Conservation (phyloP, 2,888 invertebrate genomes). For the Lobophora halterata region DNA sequence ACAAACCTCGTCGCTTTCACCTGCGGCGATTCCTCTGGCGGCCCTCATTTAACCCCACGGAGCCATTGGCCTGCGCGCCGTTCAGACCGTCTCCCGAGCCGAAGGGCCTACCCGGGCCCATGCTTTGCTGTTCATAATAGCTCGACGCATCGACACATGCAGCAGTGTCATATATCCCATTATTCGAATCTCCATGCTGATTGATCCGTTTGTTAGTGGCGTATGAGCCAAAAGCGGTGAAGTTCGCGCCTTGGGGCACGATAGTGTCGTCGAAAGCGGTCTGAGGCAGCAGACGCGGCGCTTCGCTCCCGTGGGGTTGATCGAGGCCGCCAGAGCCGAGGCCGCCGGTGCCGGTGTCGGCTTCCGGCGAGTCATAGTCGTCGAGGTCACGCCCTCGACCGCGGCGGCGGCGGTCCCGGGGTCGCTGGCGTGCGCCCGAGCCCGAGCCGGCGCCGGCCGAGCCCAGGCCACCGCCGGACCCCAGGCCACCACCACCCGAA, state of each 20-base stretch:
- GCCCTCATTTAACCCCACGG: constrained; percentile 75
- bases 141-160: constrained; percentile 46
- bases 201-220: constrained; percentile 49
- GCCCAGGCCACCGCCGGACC: constrained; percentile 40
- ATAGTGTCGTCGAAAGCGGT: constrained; percentile 50
- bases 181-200: constrained; percentile 38
- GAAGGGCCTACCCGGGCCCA: constrained; percentile 63
- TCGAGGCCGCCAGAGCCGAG: constrained; percentile 69
- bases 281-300: constrained; percentile 72
- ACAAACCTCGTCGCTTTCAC: constrained; percentile 77
- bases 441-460: constrained; percentile 35
- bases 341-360: constrained; percentile 51
- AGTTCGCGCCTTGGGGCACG: constrained; percentile 65
- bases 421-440: constrained; percentile 46
- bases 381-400: constrained; percentile 68
- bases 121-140: constrained; percentile 57
- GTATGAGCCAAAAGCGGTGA: constrained; percentile 73
- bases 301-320: constrained; percentile 69
- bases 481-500: constrained; percentile 36
- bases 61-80: constrained; percentile 67
- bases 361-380: constrained; percentile 48
- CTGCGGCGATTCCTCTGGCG: constrained; percentile 78
- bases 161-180: constrained; percentile 44
- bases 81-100: constrained; percentile 50
- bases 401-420: constrained; percentile 66